Percentiles rank a stretch among this genome's conserved stretches.
phyloP scores from a whole-genome alignment of 2,888 invertebrate genomes.

The Cheilosia urbana region DNA sequence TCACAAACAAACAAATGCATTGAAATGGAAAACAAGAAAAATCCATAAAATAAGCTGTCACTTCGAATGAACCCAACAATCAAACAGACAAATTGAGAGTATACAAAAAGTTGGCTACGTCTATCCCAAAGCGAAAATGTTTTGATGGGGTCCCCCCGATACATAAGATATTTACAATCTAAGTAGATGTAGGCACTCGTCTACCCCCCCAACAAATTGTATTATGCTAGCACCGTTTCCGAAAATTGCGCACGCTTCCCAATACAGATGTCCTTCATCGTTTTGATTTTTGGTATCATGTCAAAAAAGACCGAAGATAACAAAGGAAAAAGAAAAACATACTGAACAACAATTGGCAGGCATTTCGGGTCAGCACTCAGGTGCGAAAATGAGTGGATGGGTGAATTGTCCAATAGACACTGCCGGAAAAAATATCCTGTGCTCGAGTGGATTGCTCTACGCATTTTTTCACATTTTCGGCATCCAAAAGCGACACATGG shows the following conservation, averaged over 20 bases:
- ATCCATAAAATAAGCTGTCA: slow-evolving; percentile 27
- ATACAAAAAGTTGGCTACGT: background rate
- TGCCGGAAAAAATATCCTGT: background rate
- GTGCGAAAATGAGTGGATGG: slow-evolving; percentile 8
- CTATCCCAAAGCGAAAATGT: background rate
- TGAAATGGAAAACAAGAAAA: slow-evolving; percentile 33
- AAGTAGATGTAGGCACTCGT: background rate
- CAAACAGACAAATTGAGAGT: slow-evolving; percentile 1
- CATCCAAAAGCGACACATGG: background rate
- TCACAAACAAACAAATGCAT: slow-evolving; percentile 33
- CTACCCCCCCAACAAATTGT: background rate
- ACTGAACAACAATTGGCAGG: slow-evolving; percentile 45
- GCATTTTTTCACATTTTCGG: slow-evolving; percentile 16
- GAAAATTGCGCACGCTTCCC: background rate
- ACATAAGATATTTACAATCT: background rate
- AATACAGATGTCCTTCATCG: slow-evolving; percentile 39
- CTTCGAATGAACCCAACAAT: background rate
- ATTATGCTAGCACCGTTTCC: background rate
- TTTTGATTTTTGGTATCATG: slow-evolving; percentile 34
- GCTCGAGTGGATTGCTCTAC: slow-evolving; percentile 40
- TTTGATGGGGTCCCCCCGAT: slow-evolving; percentile 14
- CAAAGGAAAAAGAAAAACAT: slow-evolving; percentile 1
- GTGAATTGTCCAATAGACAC: background rate
- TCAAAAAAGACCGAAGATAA: slow-evolving; percentile 8
- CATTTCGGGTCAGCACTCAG: slow-evolving; percentile 30